phyloP scores from a whole-genome alignment of 2,113 vertebrate genomes.

The Xiphias gladius region DNA sequence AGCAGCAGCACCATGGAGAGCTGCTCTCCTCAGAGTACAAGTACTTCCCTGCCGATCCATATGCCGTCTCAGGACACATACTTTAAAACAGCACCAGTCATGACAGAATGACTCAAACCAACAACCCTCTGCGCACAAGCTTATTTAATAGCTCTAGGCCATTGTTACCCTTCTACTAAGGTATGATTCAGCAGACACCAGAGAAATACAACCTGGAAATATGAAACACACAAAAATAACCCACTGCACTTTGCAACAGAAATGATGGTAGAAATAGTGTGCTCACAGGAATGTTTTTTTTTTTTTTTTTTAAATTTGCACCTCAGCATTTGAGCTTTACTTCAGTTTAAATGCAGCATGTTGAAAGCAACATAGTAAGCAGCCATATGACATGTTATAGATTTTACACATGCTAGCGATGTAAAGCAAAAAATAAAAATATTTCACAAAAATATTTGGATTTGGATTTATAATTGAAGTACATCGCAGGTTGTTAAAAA shows the following conservation, averaged over 20 bases:
- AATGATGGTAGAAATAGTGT: neutral
- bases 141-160: neutral
- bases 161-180: neutral
- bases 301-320: neutral
- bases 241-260: neutral
- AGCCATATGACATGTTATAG: too few relatives aligned
- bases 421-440: too few relatives aligned
- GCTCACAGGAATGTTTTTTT: too few relatives aligned
- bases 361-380: neutral
- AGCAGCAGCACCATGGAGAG: conserved; percentile 59
- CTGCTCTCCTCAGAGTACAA: conserved; percentile 48
- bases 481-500: too few relatives aligned
- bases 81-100: conserved; percentile 27
- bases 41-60: conserved; percentile 47
- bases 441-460: neutral
- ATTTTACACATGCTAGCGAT: too few relatives aligned
- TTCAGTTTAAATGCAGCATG: neutral
- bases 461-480: too few relatives aligned
- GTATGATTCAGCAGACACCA: neutral
- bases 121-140: neutral
- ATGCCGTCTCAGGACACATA: conserved; percentile 45
- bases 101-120: neutral
- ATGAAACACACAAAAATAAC: neutral
- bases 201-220: conserved; percentile 28
- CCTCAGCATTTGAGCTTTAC: neutral